Conservation (phyloP, 2,113 vertebrate species). For the Odontesthes bonariensis region DNA sequence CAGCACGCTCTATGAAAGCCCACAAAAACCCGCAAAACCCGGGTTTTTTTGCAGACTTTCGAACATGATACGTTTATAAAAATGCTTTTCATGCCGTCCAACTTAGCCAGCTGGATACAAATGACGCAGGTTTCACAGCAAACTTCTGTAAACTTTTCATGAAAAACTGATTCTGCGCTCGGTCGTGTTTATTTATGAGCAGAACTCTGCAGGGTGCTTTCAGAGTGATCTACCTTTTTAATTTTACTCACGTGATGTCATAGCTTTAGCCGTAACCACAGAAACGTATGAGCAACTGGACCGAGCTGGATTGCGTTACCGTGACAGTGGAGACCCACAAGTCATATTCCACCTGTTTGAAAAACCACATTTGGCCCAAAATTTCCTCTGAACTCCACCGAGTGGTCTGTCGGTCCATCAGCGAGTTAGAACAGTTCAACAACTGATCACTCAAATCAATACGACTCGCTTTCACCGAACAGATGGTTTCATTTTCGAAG, state of each 20-base stretch:
- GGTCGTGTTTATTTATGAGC: too few relatives aligned
- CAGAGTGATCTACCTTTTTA: background rate
- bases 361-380: background rate
- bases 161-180: too few relatives aligned
- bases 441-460: background rate
- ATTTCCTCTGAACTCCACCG: background rate
- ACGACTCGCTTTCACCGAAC: background rate
- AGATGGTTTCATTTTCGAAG: background rate
- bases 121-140: too few relatives aligned
- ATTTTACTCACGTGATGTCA: background rate
- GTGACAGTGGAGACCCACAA: background rate
- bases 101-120: too few relatives aligned
- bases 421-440: background rate
- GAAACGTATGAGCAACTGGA: background rate
- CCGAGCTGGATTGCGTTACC: background rate
- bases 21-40: too few relatives aligned
- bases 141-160: too few relatives aligned
- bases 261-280: background rate
- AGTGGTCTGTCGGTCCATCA: background rate
- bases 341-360: background rate
- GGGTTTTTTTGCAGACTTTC: too few relatives aligned
- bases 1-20: too few relatives aligned
- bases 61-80: too few relatives aligned
- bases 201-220: too few relatives aligned
- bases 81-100: too few relatives aligned